Percentiles rank a stretch among this genome's conserved stretches.
These are phyloP conservation scores for Heliconius hermathena DNA, from an alignment of 1,140 invertebrate species.

Conservation along the genomic window DNA sequence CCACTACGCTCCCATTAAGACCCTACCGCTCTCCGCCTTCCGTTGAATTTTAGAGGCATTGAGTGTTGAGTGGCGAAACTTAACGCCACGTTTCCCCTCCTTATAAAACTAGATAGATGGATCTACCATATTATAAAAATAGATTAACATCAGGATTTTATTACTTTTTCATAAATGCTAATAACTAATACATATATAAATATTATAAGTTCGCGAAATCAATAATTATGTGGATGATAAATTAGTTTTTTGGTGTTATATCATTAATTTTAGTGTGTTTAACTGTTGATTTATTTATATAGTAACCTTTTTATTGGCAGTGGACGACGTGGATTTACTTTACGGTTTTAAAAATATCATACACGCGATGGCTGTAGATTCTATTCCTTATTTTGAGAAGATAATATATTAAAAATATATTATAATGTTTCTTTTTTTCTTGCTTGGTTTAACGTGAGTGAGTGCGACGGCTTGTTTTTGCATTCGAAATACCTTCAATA, in stretches of 20 bases:
- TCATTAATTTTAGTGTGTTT: conserved; percentile 2
- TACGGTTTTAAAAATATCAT: not conserved
- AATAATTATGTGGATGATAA: conserved; percentile 17
- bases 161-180: not conserved
- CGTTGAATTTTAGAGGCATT: no score
- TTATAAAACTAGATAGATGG: not conserved
- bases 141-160: not conserved
- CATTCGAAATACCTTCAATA: no score
- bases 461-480: no score
- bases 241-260: not conserved
- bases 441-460: no score
- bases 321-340: not conserved
- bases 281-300: not conserved
- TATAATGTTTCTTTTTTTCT: no score
- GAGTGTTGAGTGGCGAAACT: no score
- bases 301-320: not conserved
- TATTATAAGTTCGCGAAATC: conserved; percentile 5
- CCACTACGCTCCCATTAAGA: no score
- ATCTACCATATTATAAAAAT: not conserved
- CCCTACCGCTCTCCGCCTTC: no score
- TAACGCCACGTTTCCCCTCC: no score
- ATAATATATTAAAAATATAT: no score
- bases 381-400: not conserved
- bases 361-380: not conserved
- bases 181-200: conserved; percentile 1